These are phyloP conservation scores for Tipula unca DNA, from an alignment of 2,888 invertebrate genomes.

Conservation along the genomic window DNA sequence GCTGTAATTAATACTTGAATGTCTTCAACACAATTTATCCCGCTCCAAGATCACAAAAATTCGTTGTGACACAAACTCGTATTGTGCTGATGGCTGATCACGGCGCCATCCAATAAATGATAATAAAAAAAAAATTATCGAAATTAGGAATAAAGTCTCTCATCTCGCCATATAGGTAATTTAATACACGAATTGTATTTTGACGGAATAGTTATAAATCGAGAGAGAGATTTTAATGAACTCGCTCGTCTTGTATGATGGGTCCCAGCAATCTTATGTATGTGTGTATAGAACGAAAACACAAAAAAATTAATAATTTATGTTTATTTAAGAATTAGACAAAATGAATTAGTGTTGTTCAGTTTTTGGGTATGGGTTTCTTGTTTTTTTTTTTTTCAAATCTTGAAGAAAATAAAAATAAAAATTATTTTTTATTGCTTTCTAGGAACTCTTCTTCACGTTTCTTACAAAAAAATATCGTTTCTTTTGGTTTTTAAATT, in stretches of 20 bases:
- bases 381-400: not conserved
- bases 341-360: not conserved
- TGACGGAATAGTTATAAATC: not conserved
- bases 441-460: slow-evolving; percentile 14
- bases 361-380: not conserved
- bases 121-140: too few relatives aligned
- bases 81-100: not conserved
- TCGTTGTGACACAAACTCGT: not conserved
- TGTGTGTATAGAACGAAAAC: not conserved
- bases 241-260: not conserved
- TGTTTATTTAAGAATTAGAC: not conserved
- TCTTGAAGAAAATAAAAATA: not conserved
- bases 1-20: not conserved
- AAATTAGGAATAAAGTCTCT: not conserved
- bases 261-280: not conserved
- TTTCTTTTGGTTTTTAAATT: not conserved
- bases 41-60: not conserved
- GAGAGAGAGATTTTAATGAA: not conserved
- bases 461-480: not conserved
- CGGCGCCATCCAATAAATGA: not conserved
- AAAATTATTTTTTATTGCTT: not conserved
- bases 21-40: not conserved
- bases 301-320: not conserved
- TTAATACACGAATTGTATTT: not conserved
- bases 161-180: not conserved